Evolutionary conservation across 2,888 invertebrate genomes (phyloP).

Genomic region (Rosalia funebris): DNA sequence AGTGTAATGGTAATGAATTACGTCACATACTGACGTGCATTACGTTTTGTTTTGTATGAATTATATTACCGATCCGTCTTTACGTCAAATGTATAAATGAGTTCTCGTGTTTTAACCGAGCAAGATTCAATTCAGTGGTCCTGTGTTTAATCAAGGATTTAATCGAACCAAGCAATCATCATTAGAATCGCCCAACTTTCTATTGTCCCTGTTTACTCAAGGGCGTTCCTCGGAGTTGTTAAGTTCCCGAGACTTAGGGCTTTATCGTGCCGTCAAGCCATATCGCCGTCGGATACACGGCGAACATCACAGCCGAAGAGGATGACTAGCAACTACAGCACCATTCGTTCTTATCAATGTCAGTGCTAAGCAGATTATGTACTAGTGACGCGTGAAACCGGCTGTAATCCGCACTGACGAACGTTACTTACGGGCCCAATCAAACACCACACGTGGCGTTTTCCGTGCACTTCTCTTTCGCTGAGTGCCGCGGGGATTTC

Average conservation of each 20-base stretch:
- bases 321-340: slow-evolving; percentile 59
- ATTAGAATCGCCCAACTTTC: too few species aligned
- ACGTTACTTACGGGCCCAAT: slow-evolving; percentile 63
- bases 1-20: too few species aligned
- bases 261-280: slow-evolving; percentile 15
- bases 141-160: too few species aligned
- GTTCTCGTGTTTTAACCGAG: too few species aligned
- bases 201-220: slow-evolving; percentile 15
- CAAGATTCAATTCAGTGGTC: too few species aligned
- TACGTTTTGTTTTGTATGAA: too few species aligned
- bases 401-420: slow-evolving; percentile 64
- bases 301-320: slow-evolving; percentile 35
- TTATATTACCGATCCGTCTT: too few species aligned
- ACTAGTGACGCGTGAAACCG: slow-evolving; percentile 67
- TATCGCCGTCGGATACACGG: slow-evolving; percentile 20
- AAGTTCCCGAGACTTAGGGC: slow-evolving; percentile 18
- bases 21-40: too few species aligned
- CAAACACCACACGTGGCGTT: slow-evolving; percentile 62
- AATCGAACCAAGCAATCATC: too few species aligned
- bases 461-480: slow-evolving; percentile 47
- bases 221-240: slow-evolving; percentile 19
- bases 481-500: slow-evolving; percentile 51
- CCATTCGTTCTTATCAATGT: slow-evolving; percentile 72
- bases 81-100: too few species aligned
- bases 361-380: slow-evolving; percentile 70